A percentile compares a stretch with the other conserved stretches of the same genome.
These are phyloP conservation scores for Porites divaricata DNA, from an alignment of 92 coral and sea anemone genomes.

Conservation along the genomic window DNA sequence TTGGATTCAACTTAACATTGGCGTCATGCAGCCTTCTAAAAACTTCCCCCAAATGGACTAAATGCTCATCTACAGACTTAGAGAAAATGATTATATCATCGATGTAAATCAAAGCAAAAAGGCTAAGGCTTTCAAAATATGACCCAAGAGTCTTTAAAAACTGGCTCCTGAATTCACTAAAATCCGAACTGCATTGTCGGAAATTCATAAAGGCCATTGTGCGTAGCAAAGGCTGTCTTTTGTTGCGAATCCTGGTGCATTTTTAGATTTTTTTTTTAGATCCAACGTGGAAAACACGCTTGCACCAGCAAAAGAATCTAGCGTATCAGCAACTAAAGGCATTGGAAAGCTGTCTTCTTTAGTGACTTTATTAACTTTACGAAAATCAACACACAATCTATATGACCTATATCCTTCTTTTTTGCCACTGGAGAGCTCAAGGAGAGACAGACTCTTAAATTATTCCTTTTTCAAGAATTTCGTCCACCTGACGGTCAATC, in stretches of 20 bases:
- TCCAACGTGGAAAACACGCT: conserved; percentile 37
- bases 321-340: too few relatives aligned
- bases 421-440: conserved; percentile 57
- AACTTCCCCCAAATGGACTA: conserved; percentile 47
- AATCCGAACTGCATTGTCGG: conserved; percentile 12
- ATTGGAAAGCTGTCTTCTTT: background rate
- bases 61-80: conserved; percentile 28
- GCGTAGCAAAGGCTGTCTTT: too few relatives aligned
- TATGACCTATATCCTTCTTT: conserved; percentile 51
- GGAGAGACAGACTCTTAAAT: conserved; percentile 47
- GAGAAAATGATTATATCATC: conserved; percentile 46
- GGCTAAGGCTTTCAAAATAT: background rate
- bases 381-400: conserved; percentile 43
- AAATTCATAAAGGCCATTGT: conserved; percentile 22
- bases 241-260: background rate
- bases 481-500: conserved; percentile 47
- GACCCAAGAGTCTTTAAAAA: conserved; percentile 30
- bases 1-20: conserved; percentile 62
- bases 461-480: conserved; percentile 43
- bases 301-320: background rate
- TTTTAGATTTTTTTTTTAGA: conserved; percentile 32
- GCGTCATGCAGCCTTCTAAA: conserved; percentile 60
- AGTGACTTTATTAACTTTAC: conserved; percentile 8
- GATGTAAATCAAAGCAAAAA: conserved; percentile 27
- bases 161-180: conserved; percentile 19